A percentile compares a stretch with the other conserved stretches of the same genome.
Conservation (phyloP, 2,888 invertebrate species). For the Parnassius smintheus region DNA sequence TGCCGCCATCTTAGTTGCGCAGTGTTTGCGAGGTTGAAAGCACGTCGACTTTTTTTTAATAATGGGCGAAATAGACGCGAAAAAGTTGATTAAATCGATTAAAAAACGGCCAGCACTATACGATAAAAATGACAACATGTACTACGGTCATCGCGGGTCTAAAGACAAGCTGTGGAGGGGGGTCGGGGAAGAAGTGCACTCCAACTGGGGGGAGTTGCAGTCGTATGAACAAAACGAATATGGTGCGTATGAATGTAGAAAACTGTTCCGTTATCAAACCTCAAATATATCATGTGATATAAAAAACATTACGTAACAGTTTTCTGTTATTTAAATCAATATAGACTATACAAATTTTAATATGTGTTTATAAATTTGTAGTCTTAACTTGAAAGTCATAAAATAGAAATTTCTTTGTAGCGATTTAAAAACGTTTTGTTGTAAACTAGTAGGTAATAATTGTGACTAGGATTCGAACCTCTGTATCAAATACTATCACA, state of each 20-base stretch:
- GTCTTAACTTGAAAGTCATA: too few relatives aligned
- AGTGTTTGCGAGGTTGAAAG: slow-evolving; percentile 34
- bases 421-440: too few relatives aligned
- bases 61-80: slow-evolving; percentile 44
- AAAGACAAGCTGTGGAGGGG: slow-evolving; percentile 52
- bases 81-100: slow-evolving; percentile 48
- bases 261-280: neutral
- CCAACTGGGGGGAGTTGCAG: neutral
- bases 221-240: neutral
- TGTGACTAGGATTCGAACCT: too few relatives aligned
- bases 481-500: too few relatives aligned
- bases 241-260: neutral
- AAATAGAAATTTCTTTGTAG: too few relatives aligned
- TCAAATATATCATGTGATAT: too few relatives aligned
- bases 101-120: slow-evolving; percentile 49
- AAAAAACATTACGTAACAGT: too few relatives aligned
- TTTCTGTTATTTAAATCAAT: too few relatives aligned
- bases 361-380: too few relatives aligned
- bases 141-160: slow-evolving; percentile 45
- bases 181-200: slow-evolving; percentile 42
- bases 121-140: slow-evolving; percentile 45
- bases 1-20: slow-evolving; percentile 46
- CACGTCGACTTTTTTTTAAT: slow-evolving; percentile 38
- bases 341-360: too few relatives aligned
- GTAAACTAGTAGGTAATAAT: too few relatives aligned